Conservation (phyloP, 2,888 invertebrate genomes). For the Clusia tigrina region DNA sequence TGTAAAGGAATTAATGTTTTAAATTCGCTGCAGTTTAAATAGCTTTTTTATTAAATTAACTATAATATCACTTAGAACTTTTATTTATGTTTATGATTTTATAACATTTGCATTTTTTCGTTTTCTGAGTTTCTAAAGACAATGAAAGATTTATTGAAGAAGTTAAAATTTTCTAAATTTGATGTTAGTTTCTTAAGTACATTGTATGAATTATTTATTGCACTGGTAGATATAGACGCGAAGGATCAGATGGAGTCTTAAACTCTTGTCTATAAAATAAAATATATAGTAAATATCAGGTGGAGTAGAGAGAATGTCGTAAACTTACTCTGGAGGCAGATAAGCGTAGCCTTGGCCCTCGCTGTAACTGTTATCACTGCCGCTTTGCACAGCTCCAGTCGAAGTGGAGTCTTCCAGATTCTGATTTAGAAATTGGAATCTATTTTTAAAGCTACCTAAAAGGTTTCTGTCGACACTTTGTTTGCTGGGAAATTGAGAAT, state of each 20-base stretch:
- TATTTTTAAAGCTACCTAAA: slow-evolving; percentile 41
- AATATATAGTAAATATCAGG: background rate
- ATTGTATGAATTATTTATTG: slow-evolving; percentile 38
- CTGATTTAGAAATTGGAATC: slow-evolving; percentile 61
- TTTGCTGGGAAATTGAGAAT: slow-evolving; percentile 28
- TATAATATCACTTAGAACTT: slow-evolving; percentile 51
- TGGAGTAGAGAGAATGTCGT: slow-evolving; percentile 6
- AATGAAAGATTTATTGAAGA: slow-evolving; percentile 7
- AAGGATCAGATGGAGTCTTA: slow-evolving; percentile 13
- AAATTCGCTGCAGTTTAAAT: too few species aligned
- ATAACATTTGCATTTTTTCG: background rate
- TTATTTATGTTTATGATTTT: slow-evolving; percentile 5
- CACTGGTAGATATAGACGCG: slow-evolving; percentile 49
- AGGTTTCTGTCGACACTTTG: slow-evolving; percentile 39
- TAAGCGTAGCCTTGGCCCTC: slow-evolving; percentile 50
- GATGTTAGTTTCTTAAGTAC: slow-evolving; percentile 16
- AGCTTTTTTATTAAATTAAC: slow-evolving; percentile 52
- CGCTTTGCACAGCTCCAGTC: slow-evolving; percentile 56
- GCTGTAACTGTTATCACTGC: slow-evolving; percentile 55
- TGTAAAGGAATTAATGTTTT: too few species aligned
- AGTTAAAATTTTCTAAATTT: slow-evolving; percentile 16
- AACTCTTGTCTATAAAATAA: slow-evolving; percentile 30
- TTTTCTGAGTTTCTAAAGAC: background rate
- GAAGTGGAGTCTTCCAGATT: slow-evolving; percentile 48
- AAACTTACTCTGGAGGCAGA: slow-evolving; percentile 46